Base-by-base conservation (phyloP, 1,140 invertebrate genomes). In the Drosophila ironensis region DNA sequence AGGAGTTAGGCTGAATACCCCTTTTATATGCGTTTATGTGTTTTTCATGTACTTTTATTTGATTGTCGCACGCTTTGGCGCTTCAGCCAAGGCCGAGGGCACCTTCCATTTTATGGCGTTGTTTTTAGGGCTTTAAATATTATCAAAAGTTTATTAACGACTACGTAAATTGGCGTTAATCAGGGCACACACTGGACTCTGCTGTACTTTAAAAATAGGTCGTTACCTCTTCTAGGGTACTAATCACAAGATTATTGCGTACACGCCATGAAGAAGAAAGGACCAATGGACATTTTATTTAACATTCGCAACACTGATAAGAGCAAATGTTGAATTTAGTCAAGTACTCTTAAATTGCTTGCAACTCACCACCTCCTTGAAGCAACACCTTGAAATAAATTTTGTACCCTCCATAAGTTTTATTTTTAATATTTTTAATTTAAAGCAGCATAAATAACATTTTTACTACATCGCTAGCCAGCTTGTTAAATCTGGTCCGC, bases 31-130 rank as follows among this genome's bases (percentile, higher is more conserved):
- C 52, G 52, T 71, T 82, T 86, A 84, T 82, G 73, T 84, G 73
- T 78, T 84, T 86, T 86, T 78, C 80, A 86, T 84, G 78, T 84
- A 84, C 80, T 86, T 84, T 84, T 84, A 84, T 84, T 84, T 86
- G 80, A 86, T 84, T 84, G 78, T 84, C 78, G 78, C 78, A 84
- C 78, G 78, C 78, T 78, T 84, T 76, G 70, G 47, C 73, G 74
- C 73, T 53, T 20, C 48, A 37, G 28, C 8, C 28, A 20, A 35
- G 28, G 22, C 5, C 5, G 5, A 5, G 25, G 9, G 42, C 38
- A 24, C 51, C 12, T 25, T 42, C 28, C 41, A 47, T 59, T 84
- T 78, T 67, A 78, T 84, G 53, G 64, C 78, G 40, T 47, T 74
- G 59, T 84, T 84, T 71, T 86, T 78, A 84, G 78, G 86, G 70